Base-by-base conservation (phyloP, 2,113 vertebrate genomes). In the Hemibagrus wyckioides region DNA sequence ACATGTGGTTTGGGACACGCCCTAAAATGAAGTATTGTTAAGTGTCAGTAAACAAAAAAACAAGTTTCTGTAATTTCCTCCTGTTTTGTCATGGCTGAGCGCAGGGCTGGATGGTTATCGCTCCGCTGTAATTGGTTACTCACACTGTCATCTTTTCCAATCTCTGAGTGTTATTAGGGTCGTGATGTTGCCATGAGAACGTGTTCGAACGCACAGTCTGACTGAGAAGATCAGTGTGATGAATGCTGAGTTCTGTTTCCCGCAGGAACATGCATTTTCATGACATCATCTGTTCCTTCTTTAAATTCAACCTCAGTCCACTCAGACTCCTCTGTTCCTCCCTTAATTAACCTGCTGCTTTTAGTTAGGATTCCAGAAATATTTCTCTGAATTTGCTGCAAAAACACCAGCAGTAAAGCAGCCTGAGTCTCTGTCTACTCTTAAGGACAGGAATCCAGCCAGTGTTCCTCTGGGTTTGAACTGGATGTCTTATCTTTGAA, bases 181-280 rank as follows among this genome's bases (percentile, higher is more conserved):
- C 59, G 63, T 88, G 83, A 71, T 61, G 90, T 91, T 87, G 85
- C 85, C 86, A 89, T 83, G 73, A 88, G 87, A 88, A 81, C 57
- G 25, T 57, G 76, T 52, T 30, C 87, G 79, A 69, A 79, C 76
- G 52, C n/a, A 41, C 57, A 54, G 39, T 61, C 56, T 73, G 50
- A 14, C n/a, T 21, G 36, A 41, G 77, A 61, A 48, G 69, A 85
- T 73, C 85, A 52, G 54, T 69, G 75, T 8, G 36, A 82, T 67
- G 91, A 92, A 88, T 92, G 69, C 81, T 79, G 52, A 54, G 57
- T 25, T 59, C 17, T 17, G 4, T 57, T 57, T 57, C 17, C 3
- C 23, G 23, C 57, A 23, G 25, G 57, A 59, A 9, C 23, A 8
- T 59, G 21, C 23, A 25, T 56, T 56, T 52, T 56, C 54, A 56